Evolutionary conservation across 2,888 invertebrate species (phyloP), one percentile per base, ranked within the genome.

Genomic region (Psylliodes chrysocephalus): DNA sequence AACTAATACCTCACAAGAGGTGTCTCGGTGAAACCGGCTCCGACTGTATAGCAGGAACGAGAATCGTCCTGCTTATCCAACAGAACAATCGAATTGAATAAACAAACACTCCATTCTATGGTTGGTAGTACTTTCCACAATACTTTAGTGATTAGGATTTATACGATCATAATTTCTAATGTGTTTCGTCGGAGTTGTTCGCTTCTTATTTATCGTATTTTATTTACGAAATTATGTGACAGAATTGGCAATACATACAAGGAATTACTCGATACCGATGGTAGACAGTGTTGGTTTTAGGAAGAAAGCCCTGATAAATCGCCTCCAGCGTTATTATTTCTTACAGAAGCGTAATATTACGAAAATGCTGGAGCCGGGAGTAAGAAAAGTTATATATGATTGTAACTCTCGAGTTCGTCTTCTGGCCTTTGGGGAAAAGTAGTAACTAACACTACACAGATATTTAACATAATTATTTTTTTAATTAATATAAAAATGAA

Each of bases 141-240:
- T 74, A 73, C 73, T 71, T 73, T 74, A 73, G 75, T 78, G 77
- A 78, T 78, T 78, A 73, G 76, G 73, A 79, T 78, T 79, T 79
- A 79, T 78, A 72, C 72, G 73, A 74, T 77, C 77, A 78, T 79
- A 79, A 79, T 76, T 78, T 76, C 75, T 73, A 77, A 79, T 78
- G 79, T 71, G 76, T 73, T 76, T 67, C 73, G 71, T 71, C 49
- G 68, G 71, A 71, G 73, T 73, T 75, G 74, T 75, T 75, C 71
- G 66, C 66, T 62, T 73, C 72, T 73, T 77, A 77, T 78, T 78
- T 78, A 78, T 77, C 73, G 74, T 73, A 71, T 74, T 74, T 73
- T 73, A 74, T 75, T 70, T 56, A 69, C 73, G 73, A 75, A 77
- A 76, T 77, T 77, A 77, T 76, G 77, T 73, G 76, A 75, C 75